Base-by-base conservation (phyloP, 1,140 invertebrate species). In the Bombus consobrinus region DNA sequence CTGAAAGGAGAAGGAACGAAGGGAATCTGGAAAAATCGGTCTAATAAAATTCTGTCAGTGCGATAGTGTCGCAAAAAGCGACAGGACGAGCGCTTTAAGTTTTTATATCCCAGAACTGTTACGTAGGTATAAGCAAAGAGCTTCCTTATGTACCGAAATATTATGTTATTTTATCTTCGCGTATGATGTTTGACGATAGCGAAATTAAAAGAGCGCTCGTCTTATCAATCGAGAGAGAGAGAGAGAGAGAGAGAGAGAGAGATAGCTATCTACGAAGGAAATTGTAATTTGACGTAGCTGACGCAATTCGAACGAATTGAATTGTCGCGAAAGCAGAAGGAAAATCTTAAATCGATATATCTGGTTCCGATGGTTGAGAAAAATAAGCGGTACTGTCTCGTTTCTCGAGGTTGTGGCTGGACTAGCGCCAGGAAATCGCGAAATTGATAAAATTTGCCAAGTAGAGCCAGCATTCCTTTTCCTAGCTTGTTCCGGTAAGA, bases 391-490 rank as follows among this genome's bases (percentile, higher is more conserved):
- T 69, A 81, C 87, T 88, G 79, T 83, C 72, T 78, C 85, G 66
- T 69, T 87, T 85, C 82, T 81, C 62, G 64, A 39, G 53, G 47
- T 43, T 59, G 59, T 64, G 22, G 83, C 87, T 93, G 93, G 92
- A 90, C 41, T 43, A n/a, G 59, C n/a, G 91, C 92, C 93, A 94
- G 86, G 90, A 93, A 92, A 93, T 92, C 90, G 88, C 85, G 81
- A 92, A 93, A 94, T 93, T 93, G 92, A 94, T 93, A 93, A 93
- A 94, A 93, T 93, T 94, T 91, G 90, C 91, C 93, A 92, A 93
- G 87, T 90, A 87, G 86, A 89, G 69, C 47, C 85, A 77, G 66
- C 77, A 57, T 73, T 76, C 71, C 59, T 72, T 66, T 77, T 66
- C 68, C 72, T 72, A 32, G 73, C 25, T 41, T 47, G 22, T 77